Evolutionary conservation across 2,113 vertebrate genomes (phyloP), one percentile per base, ranked within the genome.

Genomic region (Cyrtonyx montezumae): DNA sequence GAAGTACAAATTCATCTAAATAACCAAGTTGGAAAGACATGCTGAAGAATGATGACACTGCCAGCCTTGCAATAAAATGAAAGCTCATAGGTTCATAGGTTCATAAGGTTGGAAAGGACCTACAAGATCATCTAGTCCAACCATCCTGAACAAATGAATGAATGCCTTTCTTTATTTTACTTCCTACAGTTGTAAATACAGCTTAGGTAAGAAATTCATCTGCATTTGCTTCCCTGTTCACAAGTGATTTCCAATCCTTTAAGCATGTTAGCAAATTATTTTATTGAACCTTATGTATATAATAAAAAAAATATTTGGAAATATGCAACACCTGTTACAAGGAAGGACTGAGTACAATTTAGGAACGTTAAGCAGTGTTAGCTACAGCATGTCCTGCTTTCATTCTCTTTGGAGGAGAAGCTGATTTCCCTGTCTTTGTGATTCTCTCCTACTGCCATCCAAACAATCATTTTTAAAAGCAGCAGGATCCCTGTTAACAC

Each of bases 381-480:
- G 40, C 36, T 73, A 66, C 8, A 65, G 17, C 17, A 34, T 32
- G 48, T 59, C 3, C 0, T 37, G n/a, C 9, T 91, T 66, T 16
- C 19, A 69, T 34, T 26, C 20, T 81, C 25, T 77, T 69, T 30
- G 43, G 42, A 85, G 55, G 18, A 37, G 49, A 91, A 70, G 8
- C 55, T 22, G 23, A 69, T 85, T 87, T 87, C 66, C 43, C 58
- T 40, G 20, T 75, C 45, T 75, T 87, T 69, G 45, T 46, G 36
- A 81, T 87, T 90, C 65, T 86, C 48, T 94, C 62, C 83, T 81
- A 65, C 42, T 59, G 36, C 37, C 49, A 79, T 73, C 37, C 70
- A 90, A 91, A 84, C 22, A 80, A 43, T 22, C 25, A 69, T 86
- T 86, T 84, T 80, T 75, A 92, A 90, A 87, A 93, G 51, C 82